Percentiles rank a stretch among this genome's conserved stretches.
phyloP scores from a whole-genome alignment of 1,140 invertebrate species.

The Ips nitidus region DNA sequence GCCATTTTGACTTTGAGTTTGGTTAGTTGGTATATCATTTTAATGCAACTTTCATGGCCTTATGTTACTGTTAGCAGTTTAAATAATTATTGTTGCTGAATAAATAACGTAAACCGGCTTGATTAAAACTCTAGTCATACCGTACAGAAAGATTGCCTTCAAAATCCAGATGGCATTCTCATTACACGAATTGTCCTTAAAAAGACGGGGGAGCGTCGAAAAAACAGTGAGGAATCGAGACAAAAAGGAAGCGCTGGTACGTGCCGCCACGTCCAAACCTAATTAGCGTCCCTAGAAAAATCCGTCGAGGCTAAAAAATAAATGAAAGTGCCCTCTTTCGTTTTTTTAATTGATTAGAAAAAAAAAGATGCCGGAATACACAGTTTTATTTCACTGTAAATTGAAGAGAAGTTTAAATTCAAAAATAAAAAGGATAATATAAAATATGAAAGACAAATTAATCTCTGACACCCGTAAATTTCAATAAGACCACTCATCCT shows the following conservation, averaged over 20 bases:
- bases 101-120: neutral
- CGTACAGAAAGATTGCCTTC: conserved; percentile 19
- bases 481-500: neutral
- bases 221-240: conserved; percentile 21
- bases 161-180: conserved; percentile 28
- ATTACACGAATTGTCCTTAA: conserved; percentile 26
- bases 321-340: conserved; percentile 44
- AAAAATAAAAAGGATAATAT: neutral
- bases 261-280: conserved; percentile 40
- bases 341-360: conserved; percentile 41
- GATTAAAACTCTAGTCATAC: conserved; percentile 12
- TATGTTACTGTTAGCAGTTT: no score
- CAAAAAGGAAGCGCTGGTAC: conserved; percentile 33
- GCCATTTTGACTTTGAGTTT: no score
- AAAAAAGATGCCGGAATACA: conserved; percentile 18
- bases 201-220: conserved; percentile 13
- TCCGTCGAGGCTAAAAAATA: conserved; percentile 45
- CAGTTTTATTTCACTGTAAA: neutral
- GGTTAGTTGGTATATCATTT: no score
- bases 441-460: neutral
- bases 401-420: no score
- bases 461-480: neutral
- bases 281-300: conserved; percentile 46
- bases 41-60: no score
- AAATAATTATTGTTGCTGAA: no score